phyloP scores from a whole-genome alignment of 2,888 invertebrate genomes.

The Nysson spinosus region DNA sequence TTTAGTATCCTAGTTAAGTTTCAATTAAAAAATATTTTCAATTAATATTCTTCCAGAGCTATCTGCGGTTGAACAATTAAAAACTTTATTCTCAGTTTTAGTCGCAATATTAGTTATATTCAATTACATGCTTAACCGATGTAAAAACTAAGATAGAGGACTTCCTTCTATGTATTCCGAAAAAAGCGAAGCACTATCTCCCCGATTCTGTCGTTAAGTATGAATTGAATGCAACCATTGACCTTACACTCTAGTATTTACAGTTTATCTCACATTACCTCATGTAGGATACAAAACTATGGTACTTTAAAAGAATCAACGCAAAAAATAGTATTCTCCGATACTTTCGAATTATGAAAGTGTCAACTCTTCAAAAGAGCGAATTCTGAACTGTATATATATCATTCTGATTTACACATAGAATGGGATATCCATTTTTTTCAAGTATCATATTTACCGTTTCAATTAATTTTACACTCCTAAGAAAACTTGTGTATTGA shows the following conservation, averaged over 20 bases:
- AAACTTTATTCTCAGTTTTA: slow-evolving; percentile 30
- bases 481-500: slow-evolving; percentile 39
- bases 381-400: slow-evolving; percentile 27
- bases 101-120: slow-evolving; percentile 41
- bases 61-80: slow-evolving; percentile 38
- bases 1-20: slow-evolving; percentile 21
- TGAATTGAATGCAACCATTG: slow-evolving; percentile 51
- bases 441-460: slow-evolving; percentile 30
- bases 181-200: slow-evolving; percentile 39
- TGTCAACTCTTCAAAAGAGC: slow-evolving; percentile 49
- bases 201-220: slow-evolving; percentile 46
- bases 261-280: slow-evolving; percentile 58
- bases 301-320: slow-evolving; percentile 52
- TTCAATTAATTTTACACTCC: slow-evolving; percentile 24
- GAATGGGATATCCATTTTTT: slow-evolving; percentile 19
- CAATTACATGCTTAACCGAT: slow-evolving; percentile 35
- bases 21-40: slow-evolving; percentile 32
- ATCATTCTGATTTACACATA: slow-evolving; percentile 16
- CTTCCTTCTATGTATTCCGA: slow-evolving; percentile 36
- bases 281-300: slow-evolving; percentile 52
- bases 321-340: slow-evolving; percentile 51
- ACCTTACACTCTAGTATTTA: slow-evolving; percentile 55
- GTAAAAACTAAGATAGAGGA: slow-evolving; percentile 36
- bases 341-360: slow-evolving; percentile 40
- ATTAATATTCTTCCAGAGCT: slow-evolving; percentile 30